Evolutionary conservation across 2,888 invertebrate genomes (phyloP).

Genomic region (Clunio marinus): DNA sequence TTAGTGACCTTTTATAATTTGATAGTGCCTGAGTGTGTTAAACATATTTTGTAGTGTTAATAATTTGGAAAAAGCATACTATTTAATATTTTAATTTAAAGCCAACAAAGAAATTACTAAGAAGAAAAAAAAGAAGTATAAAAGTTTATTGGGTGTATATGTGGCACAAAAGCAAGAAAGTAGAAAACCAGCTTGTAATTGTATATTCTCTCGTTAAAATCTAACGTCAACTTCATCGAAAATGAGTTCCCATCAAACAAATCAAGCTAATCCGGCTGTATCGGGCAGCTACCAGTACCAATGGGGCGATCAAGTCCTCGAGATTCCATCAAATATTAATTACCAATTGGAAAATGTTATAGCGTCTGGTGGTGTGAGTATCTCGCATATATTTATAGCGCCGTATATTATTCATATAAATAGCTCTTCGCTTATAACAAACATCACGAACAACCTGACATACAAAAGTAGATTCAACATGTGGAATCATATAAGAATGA

Average conservation of each 20-base stretch:
- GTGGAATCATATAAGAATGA: conserved; percentile 33
- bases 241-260: conserved; percentile 33
- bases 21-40: conserved; percentile 25
- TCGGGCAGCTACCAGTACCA: conserved; percentile 32
- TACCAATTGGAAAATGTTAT: conserved; percentile 38
- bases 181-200: conserved; percentile 5
- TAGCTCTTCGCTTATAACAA: not conserved
- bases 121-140: conserved; percentile 25
- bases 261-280: conserved; percentile 13
- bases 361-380: conserved; percentile 35
- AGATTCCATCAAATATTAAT: conserved; percentile 38
- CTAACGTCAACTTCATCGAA: too few relatives aligned
- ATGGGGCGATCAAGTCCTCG: conserved; percentile 32
- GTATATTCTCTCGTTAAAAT: not conserved
- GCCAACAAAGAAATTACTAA: conserved; percentile 34
- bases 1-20: not conserved
- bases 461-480: conserved; percentile 32
- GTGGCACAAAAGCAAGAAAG: conserved; percentile 45
- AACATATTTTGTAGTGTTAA: not conserved
- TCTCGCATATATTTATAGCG: conserved; percentile 11
- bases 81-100: not conserved
- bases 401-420: conserved; percentile 10
- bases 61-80: not conserved
- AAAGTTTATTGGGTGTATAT: conserved; percentile 36
- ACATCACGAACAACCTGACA: conserved; percentile 17